These are phyloP conservation scores for Tortricodes alternella DNA, from an alignment of 2,888 invertebrate species.

Conservation along the genomic window DNA sequence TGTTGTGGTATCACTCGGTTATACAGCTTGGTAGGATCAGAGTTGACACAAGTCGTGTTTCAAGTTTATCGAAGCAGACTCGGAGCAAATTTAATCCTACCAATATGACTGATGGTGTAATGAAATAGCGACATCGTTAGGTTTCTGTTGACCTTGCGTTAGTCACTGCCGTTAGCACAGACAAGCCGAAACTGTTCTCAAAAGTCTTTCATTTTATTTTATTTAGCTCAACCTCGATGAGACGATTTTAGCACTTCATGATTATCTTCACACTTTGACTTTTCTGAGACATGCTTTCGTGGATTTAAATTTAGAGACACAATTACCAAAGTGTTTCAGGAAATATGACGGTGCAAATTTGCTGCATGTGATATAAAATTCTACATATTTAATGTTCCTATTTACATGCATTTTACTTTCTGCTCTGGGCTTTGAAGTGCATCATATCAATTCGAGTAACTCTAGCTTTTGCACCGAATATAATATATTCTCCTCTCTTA, in stretches of 20 bases:
- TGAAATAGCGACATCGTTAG: constrained; percentile 63
- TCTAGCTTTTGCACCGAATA: constrained; percentile 46
- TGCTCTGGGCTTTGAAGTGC: constrained; percentile 77
- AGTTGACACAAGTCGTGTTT: constrained; percentile 25
- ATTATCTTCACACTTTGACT: constrained; percentile 61
- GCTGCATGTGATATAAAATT: constrained; percentile 72
- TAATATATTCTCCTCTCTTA: not conserved
- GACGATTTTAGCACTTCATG: constrained; percentile 59
- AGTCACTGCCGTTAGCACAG: constrained; percentile 76
- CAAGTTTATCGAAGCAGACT: not conserved
- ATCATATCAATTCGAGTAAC: constrained; percentile 71
- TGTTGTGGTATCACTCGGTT: constrained; percentile 45
- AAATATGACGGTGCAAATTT: constrained; percentile 73
- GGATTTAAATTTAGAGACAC: constrained; percentile 62
- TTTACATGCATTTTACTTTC: constrained; percentile 71
- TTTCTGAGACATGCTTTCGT: constrained; percentile 83
- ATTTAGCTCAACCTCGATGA: constrained; percentile 69
- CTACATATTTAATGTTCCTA: constrained; percentile 64
- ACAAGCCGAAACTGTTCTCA: constrained; percentile 75
- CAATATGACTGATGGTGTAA: constrained; percentile 63
- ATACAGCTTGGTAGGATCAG: constrained; percentile 54
- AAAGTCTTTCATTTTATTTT: constrained; percentile 67
- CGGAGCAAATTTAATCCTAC: constrained; percentile 56
- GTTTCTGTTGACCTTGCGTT: constrained; percentile 61
- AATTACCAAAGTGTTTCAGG: constrained; percentile 68